Conservation (phyloP, 1,140 invertebrate genomes). For the Sitophilus oryzae region DNA sequence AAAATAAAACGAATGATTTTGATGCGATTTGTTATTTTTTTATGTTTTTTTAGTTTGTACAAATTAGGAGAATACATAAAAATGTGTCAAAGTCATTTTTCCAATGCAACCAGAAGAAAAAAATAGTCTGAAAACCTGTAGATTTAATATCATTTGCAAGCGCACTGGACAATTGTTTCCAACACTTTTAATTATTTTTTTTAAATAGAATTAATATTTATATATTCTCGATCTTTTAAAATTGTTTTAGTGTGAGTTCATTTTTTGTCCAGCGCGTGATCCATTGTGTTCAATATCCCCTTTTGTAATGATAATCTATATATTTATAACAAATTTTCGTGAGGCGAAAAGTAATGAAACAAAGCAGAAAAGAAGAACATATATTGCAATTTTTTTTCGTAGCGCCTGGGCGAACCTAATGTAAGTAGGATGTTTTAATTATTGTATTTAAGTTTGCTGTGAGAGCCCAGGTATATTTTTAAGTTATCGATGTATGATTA, state of each 20-base stretch:
- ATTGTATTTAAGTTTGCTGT: constrained; percentile 39
- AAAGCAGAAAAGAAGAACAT: constrained; percentile 15
- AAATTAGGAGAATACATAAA: neutral
- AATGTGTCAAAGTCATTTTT: neutral
- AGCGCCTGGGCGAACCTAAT: constrained; percentile 37
- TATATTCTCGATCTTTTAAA: too few relatives aligned
- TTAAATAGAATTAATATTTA: too few relatives aligned
- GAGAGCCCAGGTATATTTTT: constrained; percentile 38
- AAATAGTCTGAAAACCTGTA: neutral
- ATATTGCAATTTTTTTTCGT: constrained; percentile 37
- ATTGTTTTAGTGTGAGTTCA: too few relatives aligned
- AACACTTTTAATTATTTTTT: too few relatives aligned
- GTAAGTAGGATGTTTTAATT: constrained; percentile 35
- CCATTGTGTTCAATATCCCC: constrained; percentile 17
- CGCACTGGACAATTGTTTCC: too few relatives aligned
- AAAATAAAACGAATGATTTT: too few relatives aligned
- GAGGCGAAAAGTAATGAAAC: constrained; percentile 19
- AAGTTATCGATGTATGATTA: constrained; percentile 41
- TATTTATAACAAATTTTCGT: constrained; percentile 25
- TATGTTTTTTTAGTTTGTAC: neutral
- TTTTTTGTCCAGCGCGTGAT: constrained; percentile 4
- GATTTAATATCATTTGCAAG: neutral
- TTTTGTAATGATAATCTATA: constrained; percentile 11
- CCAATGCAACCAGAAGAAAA: neutral
- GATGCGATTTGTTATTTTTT: neutral